Percentiles rank a stretch among this genome's conserved stretches.
Evolutionary conservation across 2,888 invertebrate species (phyloP).

Genomic region (Tortrix viridana): DNA sequence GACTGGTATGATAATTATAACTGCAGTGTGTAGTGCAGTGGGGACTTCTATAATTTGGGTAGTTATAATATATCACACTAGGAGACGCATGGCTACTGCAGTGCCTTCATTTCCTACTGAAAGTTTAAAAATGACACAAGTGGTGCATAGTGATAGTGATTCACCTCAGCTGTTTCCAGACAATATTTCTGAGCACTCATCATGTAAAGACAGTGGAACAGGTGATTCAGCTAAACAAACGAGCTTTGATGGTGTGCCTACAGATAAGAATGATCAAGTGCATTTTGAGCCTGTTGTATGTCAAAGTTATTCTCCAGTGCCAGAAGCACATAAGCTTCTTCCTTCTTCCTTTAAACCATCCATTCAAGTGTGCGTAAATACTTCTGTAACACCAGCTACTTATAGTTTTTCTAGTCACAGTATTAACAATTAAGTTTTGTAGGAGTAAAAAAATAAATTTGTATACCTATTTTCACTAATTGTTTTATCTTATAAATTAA

Average conservation of each 20-base stretch:
- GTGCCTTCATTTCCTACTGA: slow-evolving; percentile 76
- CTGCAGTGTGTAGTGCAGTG: slow-evolving; percentile 95
- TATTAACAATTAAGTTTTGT: slow-evolving; percentile 72
- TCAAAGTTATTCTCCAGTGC: slow-evolving; percentile 78
- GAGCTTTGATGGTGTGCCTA: slow-evolving; percentile 85
- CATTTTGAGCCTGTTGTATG: slow-evolving; percentile 76
- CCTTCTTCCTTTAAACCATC: slow-evolving; percentile 81
- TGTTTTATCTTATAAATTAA: slow-evolving; percentile 37
- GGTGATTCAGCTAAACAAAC: slow-evolving; percentile 91
- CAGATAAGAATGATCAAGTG: slow-evolving; percentile 75
- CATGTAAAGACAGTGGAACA: slow-evolving; percentile 92
- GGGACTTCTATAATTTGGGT: slow-evolving; percentile 97
- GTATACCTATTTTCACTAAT: slow-evolving; percentile 67
- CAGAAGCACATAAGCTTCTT: slow-evolving; percentile 79
- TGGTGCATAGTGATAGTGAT: slow-evolving; percentile 80
- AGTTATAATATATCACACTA: slow-evolving; percentile 93
- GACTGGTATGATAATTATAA: slow-evolving; percentile 94
- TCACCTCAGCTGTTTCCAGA: slow-evolving; percentile 84
- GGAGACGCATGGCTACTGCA: slow-evolving; percentile 85
- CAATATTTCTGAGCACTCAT: slow-evolving; percentile 89
- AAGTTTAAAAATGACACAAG: slow-evolving; percentile 79
- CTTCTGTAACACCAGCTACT: slow-evolving; percentile 81
- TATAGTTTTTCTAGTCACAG: slow-evolving; percentile 84
- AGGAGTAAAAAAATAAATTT: slow-evolving; percentile 32
- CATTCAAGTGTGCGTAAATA: slow-evolving; percentile 82